These are phyloP conservation scores for Onthophagus sagittarius DNA, from an alignment of 2,888 invertebrate genomes.

Conservation along the genomic window DNA sequence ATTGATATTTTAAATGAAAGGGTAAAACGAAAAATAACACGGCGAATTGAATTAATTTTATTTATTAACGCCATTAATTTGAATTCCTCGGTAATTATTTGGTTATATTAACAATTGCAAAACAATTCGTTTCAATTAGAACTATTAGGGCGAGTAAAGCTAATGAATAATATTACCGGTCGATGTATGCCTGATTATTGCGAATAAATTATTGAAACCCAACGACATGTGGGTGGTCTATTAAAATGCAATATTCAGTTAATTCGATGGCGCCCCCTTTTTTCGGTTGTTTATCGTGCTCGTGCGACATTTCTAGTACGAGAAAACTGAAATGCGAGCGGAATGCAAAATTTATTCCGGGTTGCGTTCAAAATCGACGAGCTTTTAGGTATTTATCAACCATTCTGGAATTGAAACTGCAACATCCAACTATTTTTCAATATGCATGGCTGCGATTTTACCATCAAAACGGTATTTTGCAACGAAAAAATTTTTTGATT, in stretches of 20 bases:
- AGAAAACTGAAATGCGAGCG: neutral
- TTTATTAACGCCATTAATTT: too few species aligned
- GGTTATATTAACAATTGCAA: neutral
- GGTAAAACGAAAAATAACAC: too few species aligned
- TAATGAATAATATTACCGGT: neutral
- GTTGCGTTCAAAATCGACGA: neutral
- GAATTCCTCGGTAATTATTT: neutral
- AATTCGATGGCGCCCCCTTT: neutral
- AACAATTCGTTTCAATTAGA: neutral
- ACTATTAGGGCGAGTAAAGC: neutral
- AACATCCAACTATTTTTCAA: neutral
- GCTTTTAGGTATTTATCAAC: neutral
- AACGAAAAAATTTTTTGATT: neutral
- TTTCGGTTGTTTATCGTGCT: neutral
- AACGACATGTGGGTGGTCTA: neutral
- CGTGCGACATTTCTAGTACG: neutral
- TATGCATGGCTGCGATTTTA: neutral
- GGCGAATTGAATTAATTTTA: too few species aligned
- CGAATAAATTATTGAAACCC: neutral
- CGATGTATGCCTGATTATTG: neutral
- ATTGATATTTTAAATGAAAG: too few species aligned
- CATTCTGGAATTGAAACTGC: neutral
- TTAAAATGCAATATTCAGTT: neutral
- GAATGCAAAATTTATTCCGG: neutral
- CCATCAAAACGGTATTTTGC: neutral